These are phyloP conservation scores for Allobates femoralis DNA, from an alignment of 2,797 vertebrate species.

Conservation along the genomic window DNA sequence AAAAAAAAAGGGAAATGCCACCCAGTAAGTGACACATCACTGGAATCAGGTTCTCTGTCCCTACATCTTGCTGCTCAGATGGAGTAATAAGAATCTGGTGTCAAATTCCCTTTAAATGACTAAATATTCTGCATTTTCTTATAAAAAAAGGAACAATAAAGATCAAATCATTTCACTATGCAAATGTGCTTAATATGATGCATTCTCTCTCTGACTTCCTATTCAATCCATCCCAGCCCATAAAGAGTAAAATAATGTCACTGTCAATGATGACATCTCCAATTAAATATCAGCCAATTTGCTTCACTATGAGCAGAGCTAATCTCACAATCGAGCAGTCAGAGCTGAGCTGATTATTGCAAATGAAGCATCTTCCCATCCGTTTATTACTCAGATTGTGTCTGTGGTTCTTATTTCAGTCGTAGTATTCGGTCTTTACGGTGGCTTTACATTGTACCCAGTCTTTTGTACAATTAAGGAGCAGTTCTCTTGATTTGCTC, in stretches of 20 bases:
- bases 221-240: background rate
- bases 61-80: too few relatives aligned
- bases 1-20: too few relatives aligned
- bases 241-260: conserved; percentile 7
- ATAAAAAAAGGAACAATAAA: background rate
- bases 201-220: background rate
- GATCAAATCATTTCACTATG: too few relatives aligned
- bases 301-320: background rate
- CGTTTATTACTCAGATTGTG: background rate
- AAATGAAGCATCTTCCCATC: background rate
- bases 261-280: background rate
- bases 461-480: background rate
- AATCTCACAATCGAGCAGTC: conserved; percentile 8
- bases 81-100: too few relatives aligned
- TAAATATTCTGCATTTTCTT: background rate
- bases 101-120: background rate
- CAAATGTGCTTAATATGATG: background rate
- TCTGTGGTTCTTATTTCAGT: background rate
- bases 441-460: background rate
- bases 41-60: too few relatives aligned
- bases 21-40: too few relatives aligned
- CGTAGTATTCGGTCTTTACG: background rate
- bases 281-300: background rate
- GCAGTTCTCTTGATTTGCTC: conserved; percentile 8
- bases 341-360: background rate